Conservation (phyloP, 2,797 vertebrate genomes). For the Peromyscus melanophrys region DNA sequence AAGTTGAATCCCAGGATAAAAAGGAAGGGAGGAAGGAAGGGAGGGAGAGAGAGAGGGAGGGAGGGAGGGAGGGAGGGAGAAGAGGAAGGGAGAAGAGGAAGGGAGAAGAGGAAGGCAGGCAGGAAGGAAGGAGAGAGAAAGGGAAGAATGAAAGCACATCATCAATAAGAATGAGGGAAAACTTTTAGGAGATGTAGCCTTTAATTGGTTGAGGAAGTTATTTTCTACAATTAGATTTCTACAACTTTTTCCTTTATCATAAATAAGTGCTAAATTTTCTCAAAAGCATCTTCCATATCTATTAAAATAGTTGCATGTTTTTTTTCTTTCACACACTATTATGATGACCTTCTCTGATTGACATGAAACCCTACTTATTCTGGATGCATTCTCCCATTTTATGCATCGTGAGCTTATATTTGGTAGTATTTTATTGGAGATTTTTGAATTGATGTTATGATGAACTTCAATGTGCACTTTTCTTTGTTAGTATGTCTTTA, state of each 20-base stretch:
- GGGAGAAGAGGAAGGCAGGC: not conserved
- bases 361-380: not conserved
- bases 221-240: conserved; percentile 33
- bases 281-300: conserved; percentile 8
- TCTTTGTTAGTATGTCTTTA: not conserved
- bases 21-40: not conserved
- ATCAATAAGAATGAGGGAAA: not conserved
- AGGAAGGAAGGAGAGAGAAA: no score
- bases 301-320: not conserved
- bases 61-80: no score
- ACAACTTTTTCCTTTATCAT: not conserved
- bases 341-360: not conserved
- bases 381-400: not conserved
- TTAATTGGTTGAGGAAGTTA: conserved; percentile 7
- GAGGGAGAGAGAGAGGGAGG: not conserved
- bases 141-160: not conserved
- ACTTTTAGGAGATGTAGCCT: not conserved
- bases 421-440: not conserved
- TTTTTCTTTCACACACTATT: conserved; percentile 28
- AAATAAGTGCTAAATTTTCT: conserved; percentile 14
- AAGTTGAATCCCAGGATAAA: not conserved
- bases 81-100: no score
- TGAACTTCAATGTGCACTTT: not conserved
- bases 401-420: conserved; percentile 16
- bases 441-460: not conserved